Percentiles rank a stretch among this genome's conserved stretches.
These are phyloP conservation scores for Tetramorium alpestre DNA, from an alignment of 1,140 invertebrate species.

Conservation along the genomic window DNA sequence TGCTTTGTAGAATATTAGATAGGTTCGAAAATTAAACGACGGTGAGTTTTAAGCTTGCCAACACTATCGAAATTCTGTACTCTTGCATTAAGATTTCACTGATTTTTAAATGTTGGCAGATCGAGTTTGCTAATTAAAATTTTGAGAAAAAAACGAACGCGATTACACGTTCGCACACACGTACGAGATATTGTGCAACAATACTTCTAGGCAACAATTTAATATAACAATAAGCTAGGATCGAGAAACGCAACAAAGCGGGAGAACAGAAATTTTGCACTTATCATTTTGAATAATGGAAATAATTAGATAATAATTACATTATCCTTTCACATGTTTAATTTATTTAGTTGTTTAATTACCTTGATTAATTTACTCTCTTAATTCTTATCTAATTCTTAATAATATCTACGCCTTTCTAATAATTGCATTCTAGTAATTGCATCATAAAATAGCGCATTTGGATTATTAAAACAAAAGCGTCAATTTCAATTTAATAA, in stretches of 20 bases:
- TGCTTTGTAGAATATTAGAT: background rate
- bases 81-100: background rate
- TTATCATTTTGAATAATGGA: background rate
- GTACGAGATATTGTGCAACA: slow-evolving; percentile 13
- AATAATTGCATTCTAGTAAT: background rate
- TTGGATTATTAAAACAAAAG: background rate
- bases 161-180: slow-evolving; percentile 17
- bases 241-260: background rate
- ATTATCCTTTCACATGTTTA: background rate
- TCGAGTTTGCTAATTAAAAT: background rate
- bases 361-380: background rate
- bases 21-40: background rate
- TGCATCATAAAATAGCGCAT: background rate
- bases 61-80: background rate
- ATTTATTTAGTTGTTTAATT: background rate
- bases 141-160: background rate
- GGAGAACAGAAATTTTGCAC: background rate
- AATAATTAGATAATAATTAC: background rate
- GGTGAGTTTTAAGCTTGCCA: background rate
- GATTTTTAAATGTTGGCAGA: background rate
- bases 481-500: background rate
- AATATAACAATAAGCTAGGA: background rate
- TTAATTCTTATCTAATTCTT: background rate
- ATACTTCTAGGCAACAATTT: slow-evolving; percentile 18
- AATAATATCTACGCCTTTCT: background rate